Evolutionary conservation across 2,113 vertebrate genomes (phyloP).

Genomic region (Chloropsis hardwickii): DNA sequence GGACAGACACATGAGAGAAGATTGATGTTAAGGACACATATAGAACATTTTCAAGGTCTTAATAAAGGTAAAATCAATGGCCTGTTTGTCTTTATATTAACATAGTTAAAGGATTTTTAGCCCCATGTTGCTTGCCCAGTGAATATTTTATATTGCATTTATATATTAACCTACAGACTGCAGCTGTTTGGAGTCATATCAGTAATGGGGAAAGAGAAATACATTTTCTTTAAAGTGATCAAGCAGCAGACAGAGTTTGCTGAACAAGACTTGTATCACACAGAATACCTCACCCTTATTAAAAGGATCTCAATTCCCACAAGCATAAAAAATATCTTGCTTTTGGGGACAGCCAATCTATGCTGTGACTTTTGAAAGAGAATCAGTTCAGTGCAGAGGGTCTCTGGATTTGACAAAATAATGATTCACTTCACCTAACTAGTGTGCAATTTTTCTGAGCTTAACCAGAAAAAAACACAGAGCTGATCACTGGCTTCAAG

Average conservation of each 20-base stretch:
- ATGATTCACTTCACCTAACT: conserved; percentile 4
- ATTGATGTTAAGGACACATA: not conserved
- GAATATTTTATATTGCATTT: not conserved
- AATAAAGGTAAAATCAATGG: not conserved
- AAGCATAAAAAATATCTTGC: not conserved
- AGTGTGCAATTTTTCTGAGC: not conserved
- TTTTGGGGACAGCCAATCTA: not conserved
- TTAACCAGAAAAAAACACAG: conserved; percentile 19
- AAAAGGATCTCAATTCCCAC: not conserved
- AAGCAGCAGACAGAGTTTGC: not conserved
- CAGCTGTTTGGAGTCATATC: not conserved
- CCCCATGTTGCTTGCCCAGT: not conserved
- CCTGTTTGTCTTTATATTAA: not conserved
- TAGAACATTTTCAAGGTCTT: not conserved
- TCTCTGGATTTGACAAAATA: conserved; percentile 50
- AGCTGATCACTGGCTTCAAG: not conserved
- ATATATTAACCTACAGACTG: not conserved
- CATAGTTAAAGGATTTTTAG: not conserved
- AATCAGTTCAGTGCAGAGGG: not conserved
- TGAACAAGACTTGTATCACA: not conserved
- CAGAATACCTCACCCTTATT: not conserved
- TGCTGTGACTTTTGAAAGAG: conserved; percentile 14
- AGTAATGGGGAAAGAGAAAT: not conserved
- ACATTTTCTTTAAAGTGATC: not conserved
- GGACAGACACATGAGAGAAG: not conserved